Conservation (phyloP, 2,113 vertebrate genomes). For the Cyrtonyx montezumae region DNA sequence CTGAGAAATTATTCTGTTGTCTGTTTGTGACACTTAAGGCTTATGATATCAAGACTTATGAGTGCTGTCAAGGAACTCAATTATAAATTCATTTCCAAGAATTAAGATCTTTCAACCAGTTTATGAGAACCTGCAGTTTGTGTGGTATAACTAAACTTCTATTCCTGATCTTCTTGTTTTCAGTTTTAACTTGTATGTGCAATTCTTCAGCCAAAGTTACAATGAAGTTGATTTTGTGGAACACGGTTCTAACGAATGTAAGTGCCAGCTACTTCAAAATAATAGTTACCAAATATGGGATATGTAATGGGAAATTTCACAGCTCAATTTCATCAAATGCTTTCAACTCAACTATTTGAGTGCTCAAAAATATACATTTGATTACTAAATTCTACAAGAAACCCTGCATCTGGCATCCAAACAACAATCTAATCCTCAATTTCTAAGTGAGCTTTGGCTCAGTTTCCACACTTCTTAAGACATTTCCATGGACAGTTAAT, state of each 20-base stretch:
- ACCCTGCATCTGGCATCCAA: not conserved
- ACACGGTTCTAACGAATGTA: not conserved
- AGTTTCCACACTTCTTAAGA: not conserved
- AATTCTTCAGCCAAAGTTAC: not conserved
- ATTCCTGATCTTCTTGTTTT: not conserved
- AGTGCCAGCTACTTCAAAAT: not conserved
- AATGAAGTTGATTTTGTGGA: not conserved
- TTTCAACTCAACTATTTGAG: not conserved
- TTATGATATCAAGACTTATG: not conserved
- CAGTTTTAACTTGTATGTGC: not conserved
- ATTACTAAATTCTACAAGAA: not conserved
- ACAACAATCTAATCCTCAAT: not conserved
- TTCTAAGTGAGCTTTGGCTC: not conserved
- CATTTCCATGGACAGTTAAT: not conserved
- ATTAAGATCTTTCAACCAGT: not conserved
- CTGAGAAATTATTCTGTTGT: not conserved
- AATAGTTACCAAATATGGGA: not conserved
- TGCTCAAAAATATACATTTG: not conserved
- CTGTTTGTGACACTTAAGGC: not conserved
- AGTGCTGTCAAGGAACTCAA: not conserved
- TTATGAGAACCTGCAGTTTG: not conserved
- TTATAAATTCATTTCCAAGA: not conserved
- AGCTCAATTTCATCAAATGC: not conserved
- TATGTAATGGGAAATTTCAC: not conserved
- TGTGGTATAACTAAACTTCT: rapidly evolving